Evolutionary conservation across 2,113 vertebrate genomes (phyloP).

Genomic region (Heloderma charlesbogerti): DNA sequence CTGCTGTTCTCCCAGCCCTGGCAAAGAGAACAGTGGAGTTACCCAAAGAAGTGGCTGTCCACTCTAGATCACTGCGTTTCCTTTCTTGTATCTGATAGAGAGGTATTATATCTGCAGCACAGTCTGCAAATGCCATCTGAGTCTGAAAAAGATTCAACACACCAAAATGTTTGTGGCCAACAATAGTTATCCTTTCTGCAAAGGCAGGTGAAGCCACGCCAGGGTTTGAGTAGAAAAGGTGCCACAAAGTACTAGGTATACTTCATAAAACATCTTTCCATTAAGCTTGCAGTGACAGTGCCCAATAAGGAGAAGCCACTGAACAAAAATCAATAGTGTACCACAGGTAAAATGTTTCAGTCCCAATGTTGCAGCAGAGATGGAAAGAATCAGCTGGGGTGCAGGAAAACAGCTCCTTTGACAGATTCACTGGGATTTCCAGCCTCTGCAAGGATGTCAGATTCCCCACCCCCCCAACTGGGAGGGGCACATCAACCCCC

Average conservation of each 20-base stretch:
- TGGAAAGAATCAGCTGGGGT: too few species aligned
- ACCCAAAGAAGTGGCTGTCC: conserved; percentile 76
- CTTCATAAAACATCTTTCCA: neutral
- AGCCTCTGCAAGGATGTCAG: too few species aligned
- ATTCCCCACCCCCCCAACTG: too few species aligned
- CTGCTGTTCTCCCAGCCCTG: conserved; percentile 77
- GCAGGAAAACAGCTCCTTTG: too few species aligned
- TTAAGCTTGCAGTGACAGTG: neutral
- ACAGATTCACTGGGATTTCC: too few species aligned
- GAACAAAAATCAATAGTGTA: too few species aligned
- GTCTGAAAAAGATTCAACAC: conserved; percentile 72
- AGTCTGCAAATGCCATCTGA: conserved; percentile 84
- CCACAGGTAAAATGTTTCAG: too few species aligned
- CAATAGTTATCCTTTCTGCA: neutral
- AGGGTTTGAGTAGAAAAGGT: neutral
- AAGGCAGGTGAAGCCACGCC: too few species aligned
- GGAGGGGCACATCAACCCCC: too few species aligned
- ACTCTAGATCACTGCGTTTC: conserved; percentile 52
- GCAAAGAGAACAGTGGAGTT: conserved; percentile 78
- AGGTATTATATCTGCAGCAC: conserved; percentile 84
- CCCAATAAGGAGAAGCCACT: neutral
- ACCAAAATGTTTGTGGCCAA: neutral
- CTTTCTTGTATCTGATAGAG: conserved; percentile 57
- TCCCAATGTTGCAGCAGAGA: too few species aligned
- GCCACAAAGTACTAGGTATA: neutral